Evolutionary conservation across 2,113 vertebrate genomes (phyloP).

Genomic region (Plotosus lineatus): DNA sequence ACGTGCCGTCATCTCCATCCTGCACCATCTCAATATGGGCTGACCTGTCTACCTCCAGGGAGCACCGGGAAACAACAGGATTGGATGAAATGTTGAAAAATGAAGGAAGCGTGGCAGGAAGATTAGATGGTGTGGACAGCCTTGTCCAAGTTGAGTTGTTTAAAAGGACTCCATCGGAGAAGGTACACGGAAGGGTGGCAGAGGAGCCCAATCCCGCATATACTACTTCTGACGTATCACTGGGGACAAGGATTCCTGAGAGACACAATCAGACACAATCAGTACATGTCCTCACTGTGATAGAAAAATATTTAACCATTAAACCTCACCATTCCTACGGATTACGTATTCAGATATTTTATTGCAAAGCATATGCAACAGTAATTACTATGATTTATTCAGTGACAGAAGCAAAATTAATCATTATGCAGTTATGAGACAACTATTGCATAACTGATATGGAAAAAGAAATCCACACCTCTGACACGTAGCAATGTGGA

Average conservation of each 20-base stretch:
- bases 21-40: constrained; percentile 55
- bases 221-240: constrained; percentile 45
- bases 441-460: neutral
- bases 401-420: neutral
- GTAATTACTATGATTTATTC: neutral
- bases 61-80: neutral
- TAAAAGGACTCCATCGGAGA: constrained; percentile 50
- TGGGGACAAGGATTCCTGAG: constrained; percentile 67
- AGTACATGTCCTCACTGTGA: neutral
- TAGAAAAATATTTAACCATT: neutral
- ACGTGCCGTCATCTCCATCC: constrained; percentile 61
- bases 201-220: constrained; percentile 67
- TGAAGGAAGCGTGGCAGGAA: neutral
- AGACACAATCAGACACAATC: constrained; percentile 2
- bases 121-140: neutral
- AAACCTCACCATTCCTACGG: neutral
- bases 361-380: neutral
- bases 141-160: constrained; percentile 57
- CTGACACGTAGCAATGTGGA: constrained; percentile 57
- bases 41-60: constrained; percentile 53
- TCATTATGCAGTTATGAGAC: neutral
- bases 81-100: constrained; percentile 21
- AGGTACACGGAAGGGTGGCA: constrained; percentile 68
- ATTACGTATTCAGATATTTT: neutral
- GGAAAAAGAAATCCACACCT: constrained; percentile 56